These are phyloP conservation scores for Anhinga rufa DNA, from an alignment of 2,113 vertebrate genomes.

Conservation along the genomic window DNA sequence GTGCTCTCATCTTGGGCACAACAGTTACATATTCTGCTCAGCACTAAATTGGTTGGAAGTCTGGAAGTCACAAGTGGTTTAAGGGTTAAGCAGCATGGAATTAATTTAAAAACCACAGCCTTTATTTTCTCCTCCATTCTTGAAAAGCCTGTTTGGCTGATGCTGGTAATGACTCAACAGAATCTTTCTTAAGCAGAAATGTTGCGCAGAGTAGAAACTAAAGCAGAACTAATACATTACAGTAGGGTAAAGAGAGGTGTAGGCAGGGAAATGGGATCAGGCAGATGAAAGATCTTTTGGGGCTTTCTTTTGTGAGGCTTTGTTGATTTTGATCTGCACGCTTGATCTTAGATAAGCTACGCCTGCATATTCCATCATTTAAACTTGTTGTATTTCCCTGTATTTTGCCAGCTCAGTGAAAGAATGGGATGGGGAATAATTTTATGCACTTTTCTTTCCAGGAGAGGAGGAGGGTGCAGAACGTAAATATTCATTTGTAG, in stretches of 20 bases:
- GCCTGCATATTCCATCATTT: background rate
- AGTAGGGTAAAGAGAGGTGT: background rate
- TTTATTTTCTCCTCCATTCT: slow-evolving; percentile 60
- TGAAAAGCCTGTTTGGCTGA: slow-evolving; percentile 69
- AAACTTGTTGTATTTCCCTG: background rate
- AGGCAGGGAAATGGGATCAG: slow-evolving; percentile 36
- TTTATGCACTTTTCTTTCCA: background rate
- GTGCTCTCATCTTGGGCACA: background rate
- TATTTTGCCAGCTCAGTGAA: slow-evolving; percentile 14
- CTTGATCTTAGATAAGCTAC: slow-evolving; percentile 28
- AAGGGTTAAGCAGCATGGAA: slow-evolving; percentile 56
- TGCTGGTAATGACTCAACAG: slow-evolving; percentile 62
- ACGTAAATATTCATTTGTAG: background rate
- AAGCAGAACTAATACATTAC: slow-evolving; percentile 20
- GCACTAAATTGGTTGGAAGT: background rate
- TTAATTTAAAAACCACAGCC: slow-evolving; percentile 57
- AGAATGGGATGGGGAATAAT: background rate
- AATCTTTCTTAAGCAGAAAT: slow-evolving; percentile 51
- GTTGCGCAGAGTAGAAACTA: slow-evolving; percentile 29
- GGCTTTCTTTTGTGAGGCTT: slow-evolving; percentile 40
- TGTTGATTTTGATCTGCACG: background rate
- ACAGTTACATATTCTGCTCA: background rate
- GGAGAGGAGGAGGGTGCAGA: background rate
- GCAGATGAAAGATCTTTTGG: slow-evolving; percentile 32
- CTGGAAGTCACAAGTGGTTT: background rate